These are phyloP conservation scores for Ctenopoma multispine DNA, from an alignment of 2,797 vertebrate species.

Conservation along the genomic window DNA sequence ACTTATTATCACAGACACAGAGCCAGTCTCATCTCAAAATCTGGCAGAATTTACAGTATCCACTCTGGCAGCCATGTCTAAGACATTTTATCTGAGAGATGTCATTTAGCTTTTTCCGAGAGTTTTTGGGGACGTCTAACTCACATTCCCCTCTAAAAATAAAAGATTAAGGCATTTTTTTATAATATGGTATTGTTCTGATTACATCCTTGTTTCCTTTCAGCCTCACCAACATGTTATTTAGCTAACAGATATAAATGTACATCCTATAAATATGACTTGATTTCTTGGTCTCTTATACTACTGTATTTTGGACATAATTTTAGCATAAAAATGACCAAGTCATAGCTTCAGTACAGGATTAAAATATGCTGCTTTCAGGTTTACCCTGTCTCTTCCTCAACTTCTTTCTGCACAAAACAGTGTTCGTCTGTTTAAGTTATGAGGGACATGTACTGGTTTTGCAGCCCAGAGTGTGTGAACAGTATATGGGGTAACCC, in stretches of 20 bases:
- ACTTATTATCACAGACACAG: slow-evolving; percentile 65
- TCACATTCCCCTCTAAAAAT: slow-evolving; percentile 32
- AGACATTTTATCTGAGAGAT: slow-evolving; percentile 60
- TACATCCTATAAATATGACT: background rate
- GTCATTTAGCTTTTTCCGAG: slow-evolving; percentile 46
- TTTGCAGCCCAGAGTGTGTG: no score
- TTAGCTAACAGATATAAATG: background rate
- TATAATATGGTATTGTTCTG: background rate
- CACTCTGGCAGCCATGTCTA: slow-evolving; percentile 56
- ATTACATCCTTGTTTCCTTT: slow-evolving; percentile 15
- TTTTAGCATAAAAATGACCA: no score
- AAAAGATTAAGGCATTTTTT: slow-evolving; percentile 22
- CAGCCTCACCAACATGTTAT: slow-evolving; percentile 2
- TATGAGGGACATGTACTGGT: no score
- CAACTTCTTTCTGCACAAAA: no score
- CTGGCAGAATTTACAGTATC: slow-evolving; percentile 59
- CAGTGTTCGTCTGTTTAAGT: no score
- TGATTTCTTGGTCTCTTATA: background rate
- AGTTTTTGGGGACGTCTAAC: slow-evolving; percentile 40
- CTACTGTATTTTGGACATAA: background rate
- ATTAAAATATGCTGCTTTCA: background rate
- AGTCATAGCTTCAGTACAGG: no score
- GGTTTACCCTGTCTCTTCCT: background rate
- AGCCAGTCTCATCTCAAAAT: slow-evolving; percentile 62
- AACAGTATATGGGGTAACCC: no score